phyloP scores from a whole-genome alignment of 2,888 invertebrate genomes.

The Drosophila koepferae region DNA sequence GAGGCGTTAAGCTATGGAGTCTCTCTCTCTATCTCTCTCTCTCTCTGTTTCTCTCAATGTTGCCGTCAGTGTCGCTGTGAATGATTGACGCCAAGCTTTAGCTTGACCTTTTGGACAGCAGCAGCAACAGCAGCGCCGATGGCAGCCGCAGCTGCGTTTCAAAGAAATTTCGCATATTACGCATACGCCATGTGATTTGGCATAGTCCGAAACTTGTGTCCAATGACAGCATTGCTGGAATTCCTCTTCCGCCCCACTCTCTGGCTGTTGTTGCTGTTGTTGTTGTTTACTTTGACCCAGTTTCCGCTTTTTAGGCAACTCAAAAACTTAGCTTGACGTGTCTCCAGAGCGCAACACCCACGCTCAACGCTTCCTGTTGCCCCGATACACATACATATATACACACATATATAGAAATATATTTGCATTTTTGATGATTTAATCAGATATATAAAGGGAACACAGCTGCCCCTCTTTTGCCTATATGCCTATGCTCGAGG shows the following conservation, averaged over 20 bases:
- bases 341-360: slow-evolving; percentile 33
- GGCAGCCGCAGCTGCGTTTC: slow-evolving; percentile 46
- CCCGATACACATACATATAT: background rate
- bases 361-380: slow-evolving; percentile 27
- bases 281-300: slow-evolving; percentile 44
- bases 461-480: background rate
- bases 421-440: slow-evolving; percentile 78
- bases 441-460: slow-evolving; percentile 56
- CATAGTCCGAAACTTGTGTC: slow-evolving; percentile 9
- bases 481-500: slow-evolving; percentile 25
- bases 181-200: slow-evolving; percentile 65
- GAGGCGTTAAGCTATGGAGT: slow-evolving; percentile 21
- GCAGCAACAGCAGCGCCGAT: slow-evolving; percentile 44
- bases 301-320: slow-evolving; percentile 76
- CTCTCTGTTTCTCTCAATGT: slow-evolving; percentile 37
- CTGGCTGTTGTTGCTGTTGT: slow-evolving; percentile 16
- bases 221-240: slow-evolving; percentile 23
- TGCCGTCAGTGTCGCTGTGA: slow-evolving; percentile 38
- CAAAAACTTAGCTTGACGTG: slow-evolving; percentile 46
- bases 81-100: too few species aligned
- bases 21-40: slow-evolving; percentile 11
- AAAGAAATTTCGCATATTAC: slow-evolving; percentile 65
- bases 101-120: slow-evolving; percentile 68
- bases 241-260: slow-evolving; percentile 11
- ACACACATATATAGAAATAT: background rate